Evolutionary conservation across 2,113 vertebrate species (phyloP).

Genomic region (Eonycteris spelaea): DNA sequence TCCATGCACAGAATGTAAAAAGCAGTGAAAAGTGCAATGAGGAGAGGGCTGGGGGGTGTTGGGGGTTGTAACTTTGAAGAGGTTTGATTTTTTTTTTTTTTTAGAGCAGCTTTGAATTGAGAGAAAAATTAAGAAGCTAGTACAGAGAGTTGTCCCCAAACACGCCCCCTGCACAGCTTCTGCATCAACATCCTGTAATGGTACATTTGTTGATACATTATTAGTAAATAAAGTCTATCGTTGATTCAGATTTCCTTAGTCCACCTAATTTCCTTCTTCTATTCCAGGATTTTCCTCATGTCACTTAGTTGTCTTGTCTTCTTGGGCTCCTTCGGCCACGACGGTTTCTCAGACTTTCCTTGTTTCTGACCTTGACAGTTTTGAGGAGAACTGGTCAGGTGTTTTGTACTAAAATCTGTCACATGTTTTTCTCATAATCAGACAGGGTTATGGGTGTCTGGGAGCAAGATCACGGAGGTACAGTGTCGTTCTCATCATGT

Average conservation of each 20-base stretch:
- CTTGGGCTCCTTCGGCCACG: neutral
- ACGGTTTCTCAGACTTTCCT: neutral
- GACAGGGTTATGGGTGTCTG: neutral
- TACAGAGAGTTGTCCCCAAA: neutral
- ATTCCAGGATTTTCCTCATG: neutral
- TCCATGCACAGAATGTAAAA: neutral
- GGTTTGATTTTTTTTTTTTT: neutral
- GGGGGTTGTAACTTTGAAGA: neutral
- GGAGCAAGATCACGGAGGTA: neutral
- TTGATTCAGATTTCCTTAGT: neutral
- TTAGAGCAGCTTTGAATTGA: neutral
- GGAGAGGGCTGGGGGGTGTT: neutral
- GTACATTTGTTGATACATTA: neutral
- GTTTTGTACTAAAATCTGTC: neutral
- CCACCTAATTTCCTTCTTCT: neutral
- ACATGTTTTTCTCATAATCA: neutral
- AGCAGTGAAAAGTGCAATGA: neutral
- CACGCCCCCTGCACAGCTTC: neutral
- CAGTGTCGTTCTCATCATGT: neutral
- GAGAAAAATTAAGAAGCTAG: neutral
- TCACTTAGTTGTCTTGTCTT: neutral
- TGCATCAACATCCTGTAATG: neutral
- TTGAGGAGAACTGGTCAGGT: neutral
- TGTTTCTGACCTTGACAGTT: neutral
- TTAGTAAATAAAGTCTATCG: neutral